Conservation (phyloP, 2,113 vertebrate species). For the Thermophis baileyi region DNA sequence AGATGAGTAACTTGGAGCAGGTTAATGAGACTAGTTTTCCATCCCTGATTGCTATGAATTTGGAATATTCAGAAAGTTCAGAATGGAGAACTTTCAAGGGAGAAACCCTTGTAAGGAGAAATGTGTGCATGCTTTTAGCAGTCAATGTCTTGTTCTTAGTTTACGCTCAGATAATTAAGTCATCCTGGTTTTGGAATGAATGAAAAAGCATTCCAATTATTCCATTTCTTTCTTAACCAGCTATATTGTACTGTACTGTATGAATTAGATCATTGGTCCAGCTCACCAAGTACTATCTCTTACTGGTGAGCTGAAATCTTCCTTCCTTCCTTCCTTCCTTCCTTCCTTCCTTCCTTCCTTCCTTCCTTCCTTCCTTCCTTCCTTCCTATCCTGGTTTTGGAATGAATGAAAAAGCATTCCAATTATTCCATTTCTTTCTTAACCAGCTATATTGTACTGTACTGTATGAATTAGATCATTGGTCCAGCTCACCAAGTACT, state of each 20-base stretch:
- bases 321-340: background rate
- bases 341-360: no score
- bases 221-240: background rate
- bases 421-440: background rate
- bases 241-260: background rate
- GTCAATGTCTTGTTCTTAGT: background rate
- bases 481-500: background rate
- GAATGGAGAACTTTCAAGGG: background rate
- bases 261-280: background rate
- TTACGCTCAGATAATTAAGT: background rate
- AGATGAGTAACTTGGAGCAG: background rate
- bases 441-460: background rate
- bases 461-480: background rate
- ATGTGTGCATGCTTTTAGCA: background rate
- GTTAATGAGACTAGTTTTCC: background rate
- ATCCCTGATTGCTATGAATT: background rate
- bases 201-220: background rate
- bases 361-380: background rate
- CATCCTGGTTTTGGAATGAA: background rate
- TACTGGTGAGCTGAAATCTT: background rate
- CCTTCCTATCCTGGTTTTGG: background rate
- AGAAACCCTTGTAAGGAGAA: background rate
- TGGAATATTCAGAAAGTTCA: background rate
- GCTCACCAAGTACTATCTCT: background rate
- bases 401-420: background rate